Conservation (phyloP, 2,888 invertebrate genomes). For the Scaptomyza cyrtandrae region DNA sequence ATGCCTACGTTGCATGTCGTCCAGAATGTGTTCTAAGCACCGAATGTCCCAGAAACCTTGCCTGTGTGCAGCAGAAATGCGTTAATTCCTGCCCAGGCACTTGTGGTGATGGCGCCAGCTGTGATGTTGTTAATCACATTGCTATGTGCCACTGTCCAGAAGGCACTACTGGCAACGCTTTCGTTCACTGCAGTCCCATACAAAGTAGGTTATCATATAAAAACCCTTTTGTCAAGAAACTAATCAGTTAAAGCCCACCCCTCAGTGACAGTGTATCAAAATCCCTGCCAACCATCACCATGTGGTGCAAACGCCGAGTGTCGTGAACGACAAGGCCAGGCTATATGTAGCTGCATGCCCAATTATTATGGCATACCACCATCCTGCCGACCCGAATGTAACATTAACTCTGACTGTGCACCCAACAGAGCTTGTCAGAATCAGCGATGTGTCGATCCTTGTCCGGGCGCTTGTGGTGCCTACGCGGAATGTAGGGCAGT, state of each 20-base stretch:
- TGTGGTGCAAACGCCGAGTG: constrained; percentile 92
- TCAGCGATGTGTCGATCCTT: constrained; percentile 92
- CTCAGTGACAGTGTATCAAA: constrained; percentile 84
- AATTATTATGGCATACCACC: constrained; percentile 91
- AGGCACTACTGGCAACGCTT: constrained; percentile 91
- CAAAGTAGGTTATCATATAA: constrained; percentile 79
- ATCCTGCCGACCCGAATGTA: constrained; percentile 91
- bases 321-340: constrained; percentile 88
- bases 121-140: constrained; percentile 89
- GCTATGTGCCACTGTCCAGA: constrained; percentile 89
- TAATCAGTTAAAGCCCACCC: constrained; percentile 18
- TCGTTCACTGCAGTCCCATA: constrained; percentile 85
- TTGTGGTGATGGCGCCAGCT: constrained; percentile 89
- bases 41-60: constrained; percentile 88
- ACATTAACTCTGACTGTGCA: constrained; percentile 91
- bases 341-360: constrained; percentile 91
- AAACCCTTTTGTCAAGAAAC: background rate
- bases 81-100: constrained; percentile 89
- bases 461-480: constrained; percentile 90
- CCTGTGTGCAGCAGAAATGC: constrained; percentile 90
- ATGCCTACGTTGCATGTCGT: constrained; percentile 88
- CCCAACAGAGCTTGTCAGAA: constrained; percentile 91
- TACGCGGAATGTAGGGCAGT: constrained; percentile 89
- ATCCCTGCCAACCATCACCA: constrained; percentile 89
- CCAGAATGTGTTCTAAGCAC: constrained; percentile 90